These are phyloP conservation scores for Cynaeus angustus DNA, from an alignment of 2,888 invertebrate genomes.

Conservation along the genomic window DNA sequence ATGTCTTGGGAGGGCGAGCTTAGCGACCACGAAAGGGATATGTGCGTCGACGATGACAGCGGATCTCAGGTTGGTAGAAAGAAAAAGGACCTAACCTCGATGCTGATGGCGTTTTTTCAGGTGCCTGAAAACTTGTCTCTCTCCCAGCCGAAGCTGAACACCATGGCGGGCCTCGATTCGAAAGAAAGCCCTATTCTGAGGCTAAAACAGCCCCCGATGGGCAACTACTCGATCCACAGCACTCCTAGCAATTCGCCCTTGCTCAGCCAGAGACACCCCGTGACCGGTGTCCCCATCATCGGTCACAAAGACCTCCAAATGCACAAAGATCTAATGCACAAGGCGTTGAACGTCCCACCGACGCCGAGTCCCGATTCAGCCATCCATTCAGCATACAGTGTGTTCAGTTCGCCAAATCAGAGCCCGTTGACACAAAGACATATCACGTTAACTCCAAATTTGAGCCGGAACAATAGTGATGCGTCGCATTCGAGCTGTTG, in stretches of 20 bases:
- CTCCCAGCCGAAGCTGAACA: constrained; percentile 61
- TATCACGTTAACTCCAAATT: constrained; percentile 85
- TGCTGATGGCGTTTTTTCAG: constrained; percentile 54
- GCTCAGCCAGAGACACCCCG: constrained; percentile 75
- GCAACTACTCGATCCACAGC: constrained; percentile 78
- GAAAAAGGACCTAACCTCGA: no score
- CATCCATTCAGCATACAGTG: constrained; percentile 90
- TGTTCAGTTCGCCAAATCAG: constrained; percentile 89
- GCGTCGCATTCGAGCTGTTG: constrained; percentile 93
- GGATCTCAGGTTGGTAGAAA: constrained; percentile 59
- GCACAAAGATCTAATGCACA: constrained; percentile 73
- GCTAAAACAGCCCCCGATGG: constrained; percentile 72
- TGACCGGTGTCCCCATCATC: constrained; percentile 65
- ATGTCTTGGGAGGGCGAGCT: constrained; percentile 97
- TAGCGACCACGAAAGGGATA: constrained; percentile 84
- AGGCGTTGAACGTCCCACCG: constrained; percentile 78
- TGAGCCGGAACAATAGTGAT: constrained; percentile 92
- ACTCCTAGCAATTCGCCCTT: constrained; percentile 81
- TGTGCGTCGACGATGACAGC: constrained; percentile 67
- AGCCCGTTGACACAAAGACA: constrained; percentile 90
- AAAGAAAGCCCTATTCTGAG: constrained; percentile 73
- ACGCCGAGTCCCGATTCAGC: constrained; percentile 92
- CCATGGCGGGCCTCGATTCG: constrained; percentile 59
- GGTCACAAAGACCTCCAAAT: constrained; percentile 49
- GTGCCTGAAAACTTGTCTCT: constrained; percentile 68